Conservation (phyloP, 2,113 vertebrate species). For the Agelaius tricolor region DNA sequence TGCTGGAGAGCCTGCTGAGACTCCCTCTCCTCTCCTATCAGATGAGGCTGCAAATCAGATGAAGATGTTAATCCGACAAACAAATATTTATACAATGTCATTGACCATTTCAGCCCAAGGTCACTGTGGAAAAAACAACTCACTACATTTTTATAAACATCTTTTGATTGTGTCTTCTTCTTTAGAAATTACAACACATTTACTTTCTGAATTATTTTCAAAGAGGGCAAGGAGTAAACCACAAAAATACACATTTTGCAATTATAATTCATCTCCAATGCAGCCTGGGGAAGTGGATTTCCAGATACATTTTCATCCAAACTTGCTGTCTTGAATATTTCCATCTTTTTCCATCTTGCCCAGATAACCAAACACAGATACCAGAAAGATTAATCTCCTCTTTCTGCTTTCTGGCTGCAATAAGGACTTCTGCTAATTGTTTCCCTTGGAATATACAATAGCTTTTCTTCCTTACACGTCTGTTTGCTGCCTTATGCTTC, state of each 20-base stretch:
- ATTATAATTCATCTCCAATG: not conserved
- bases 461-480: not conserved
- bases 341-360: slow-evolving; percentile 10
- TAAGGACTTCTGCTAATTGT: not conserved
- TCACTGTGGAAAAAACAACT: not conserved
- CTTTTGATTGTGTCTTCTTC: not conserved
- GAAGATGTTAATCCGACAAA: not conserved
- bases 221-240: not conserved
- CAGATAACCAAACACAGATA: not conserved
- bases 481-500: not conserved
- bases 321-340: not conserved
- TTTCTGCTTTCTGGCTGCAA: slow-evolving; percentile 12
- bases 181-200: not conserved
- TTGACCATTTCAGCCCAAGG: not conserved
- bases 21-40: not conserved
- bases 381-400: not conserved
- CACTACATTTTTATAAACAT: not conserved
- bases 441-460: not conserved
- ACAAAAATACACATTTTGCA: slow-evolving; percentile 16
- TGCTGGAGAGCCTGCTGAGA: not conserved
- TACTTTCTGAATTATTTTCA: slow-evolving; percentile 8
- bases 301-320: not conserved
- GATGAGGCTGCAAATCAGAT: not conserved
- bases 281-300: not conserved
- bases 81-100: slow-evolving; percentile 24